Conservation (phyloP, 35 echinoderm and acorn worm genomes). For the Chiridota heheva region DNA sequence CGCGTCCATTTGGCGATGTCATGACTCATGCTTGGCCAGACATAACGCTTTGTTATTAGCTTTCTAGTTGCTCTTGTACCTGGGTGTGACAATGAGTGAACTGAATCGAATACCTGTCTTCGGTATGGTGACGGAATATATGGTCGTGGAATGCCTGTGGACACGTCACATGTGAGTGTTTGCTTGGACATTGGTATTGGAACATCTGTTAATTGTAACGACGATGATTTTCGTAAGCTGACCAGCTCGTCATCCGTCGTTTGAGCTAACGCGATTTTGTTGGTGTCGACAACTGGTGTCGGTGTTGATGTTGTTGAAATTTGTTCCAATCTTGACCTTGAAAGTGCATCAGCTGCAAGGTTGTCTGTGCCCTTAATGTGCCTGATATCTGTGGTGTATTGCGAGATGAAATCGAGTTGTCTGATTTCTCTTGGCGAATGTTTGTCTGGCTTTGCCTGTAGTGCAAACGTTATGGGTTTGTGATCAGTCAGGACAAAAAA, state of each 20-base stretch:
- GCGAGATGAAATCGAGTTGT: slow-evolving; percentile 49
- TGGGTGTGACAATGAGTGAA: slow-evolving; percentile 42
- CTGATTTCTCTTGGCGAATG: slow-evolving; percentile 48
- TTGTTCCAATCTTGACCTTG: too few species aligned
- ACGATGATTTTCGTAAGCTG: too few species aligned
- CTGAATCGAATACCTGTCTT: slow-evolving; percentile 16
- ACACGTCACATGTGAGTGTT: slow-evolving; percentile 44
- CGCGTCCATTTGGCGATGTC: slow-evolving; percentile 48
- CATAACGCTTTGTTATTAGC: slow-evolving; percentile 31
- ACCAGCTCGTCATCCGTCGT: too few species aligned
- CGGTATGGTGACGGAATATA: slow-evolving; percentile 31
- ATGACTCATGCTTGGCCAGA: slow-evolving; percentile 63
- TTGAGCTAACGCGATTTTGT: too few species aligned
- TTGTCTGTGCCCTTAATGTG: slow-evolving; percentile 41
- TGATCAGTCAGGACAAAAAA: slow-evolving; percentile 52
- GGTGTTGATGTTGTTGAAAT: too few species aligned
- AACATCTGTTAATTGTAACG: too few species aligned
- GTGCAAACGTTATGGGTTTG: slow-evolving; percentile 34
- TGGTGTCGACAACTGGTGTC: too few species aligned
- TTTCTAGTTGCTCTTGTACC: slow-evolving; percentile 36
- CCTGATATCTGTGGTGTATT: slow-evolving; percentile 58
- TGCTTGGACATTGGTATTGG: background rate
- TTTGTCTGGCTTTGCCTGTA: slow-evolving; percentile 1
- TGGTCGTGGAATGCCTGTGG: slow-evolving; percentile 10
- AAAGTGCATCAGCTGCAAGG: slow-evolving; percentile 20